A percentile compares a stretch with the other conserved stretches of the same genome.
Evolutionary conservation across 2,113 vertebrate genomes (phyloP).

Genomic region (Egretta garzetta): DNA sequence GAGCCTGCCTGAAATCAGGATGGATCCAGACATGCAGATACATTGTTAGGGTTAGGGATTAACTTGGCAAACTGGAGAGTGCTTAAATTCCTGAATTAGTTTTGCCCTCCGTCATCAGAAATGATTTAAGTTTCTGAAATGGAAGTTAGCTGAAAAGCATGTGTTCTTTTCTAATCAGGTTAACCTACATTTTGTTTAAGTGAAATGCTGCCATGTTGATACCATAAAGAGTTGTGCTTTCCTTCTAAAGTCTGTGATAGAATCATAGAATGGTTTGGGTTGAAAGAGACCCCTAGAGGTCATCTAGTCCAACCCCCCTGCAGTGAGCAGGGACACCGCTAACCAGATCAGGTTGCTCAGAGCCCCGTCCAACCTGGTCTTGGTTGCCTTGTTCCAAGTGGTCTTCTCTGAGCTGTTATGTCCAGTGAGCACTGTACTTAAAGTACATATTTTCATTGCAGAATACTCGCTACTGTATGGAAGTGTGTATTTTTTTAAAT

Average conservation of each 20-base stretch:
- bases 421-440: background rate
- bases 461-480: background rate
- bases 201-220: background rate
- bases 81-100: background rate
- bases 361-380: too few species aligned
- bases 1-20: background rate
- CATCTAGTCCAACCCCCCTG: too few species aligned
- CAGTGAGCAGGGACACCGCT: too few species aligned
- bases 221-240: background rate
- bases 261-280: too few species aligned
- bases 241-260: background rate
- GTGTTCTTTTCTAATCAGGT: background rate
- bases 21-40: rapidly evolving
- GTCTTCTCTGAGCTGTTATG: background rate
- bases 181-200: background rate
- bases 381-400: background rate
- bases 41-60: background rate
- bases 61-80: background rate
- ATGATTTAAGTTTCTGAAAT: background rate
- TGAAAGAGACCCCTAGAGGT: too few species aligned
- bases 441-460: background rate
- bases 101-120: background rate
- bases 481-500: background rate
- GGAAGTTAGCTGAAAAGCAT: background rate
- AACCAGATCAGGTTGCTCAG: too few species aligned